Evolutionary conservation across 1,140 invertebrate genomes (phyloP).

Genomic region (Manduca sexta): DNA sequence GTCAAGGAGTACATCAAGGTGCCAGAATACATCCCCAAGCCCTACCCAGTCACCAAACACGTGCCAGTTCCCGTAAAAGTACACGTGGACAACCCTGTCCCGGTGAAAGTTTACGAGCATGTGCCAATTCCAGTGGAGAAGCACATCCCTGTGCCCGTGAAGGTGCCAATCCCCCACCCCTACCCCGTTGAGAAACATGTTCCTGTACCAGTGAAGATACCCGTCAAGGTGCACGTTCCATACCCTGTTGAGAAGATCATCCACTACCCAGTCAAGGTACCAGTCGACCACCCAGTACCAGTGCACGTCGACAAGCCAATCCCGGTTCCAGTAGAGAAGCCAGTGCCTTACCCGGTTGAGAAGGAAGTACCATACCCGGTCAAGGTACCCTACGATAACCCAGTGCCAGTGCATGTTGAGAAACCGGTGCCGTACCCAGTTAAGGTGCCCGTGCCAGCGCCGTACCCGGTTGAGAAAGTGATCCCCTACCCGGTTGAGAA

Average conservation of each 20-base stretch:
- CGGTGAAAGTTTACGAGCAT: slow-evolving; percentile 79
- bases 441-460: slow-evolving; percentile 75
- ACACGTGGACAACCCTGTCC: slow-evolving; percentile 76
- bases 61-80: slow-evolving; percentile 78
- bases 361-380: slow-evolving; percentile 77
- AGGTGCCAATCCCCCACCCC: slow-evolving; percentile 79
- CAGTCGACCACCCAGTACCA: slow-evolving; percentile 77
- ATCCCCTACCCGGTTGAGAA: slow-evolving; percentile 76
- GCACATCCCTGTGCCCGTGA: slow-evolving; percentile 78
- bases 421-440: slow-evolving; percentile 74
- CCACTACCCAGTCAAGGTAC: slow-evolving; percentile 82
- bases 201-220: slow-evolving; percentile 79
- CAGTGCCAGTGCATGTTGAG: slow-evolving; percentile 75
- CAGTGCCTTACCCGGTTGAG: slow-evolving; percentile 78
- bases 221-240: slow-evolving; percentile 79
- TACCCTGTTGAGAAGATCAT: slow-evolving; percentile 83
- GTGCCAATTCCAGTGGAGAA: slow-evolving; percentile 78
- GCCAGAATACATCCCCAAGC: slow-evolving; percentile 75
- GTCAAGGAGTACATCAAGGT: slow-evolving; percentile 80
- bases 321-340: slow-evolving; percentile 75
- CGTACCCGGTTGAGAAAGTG: slow-evolving; percentile 75
- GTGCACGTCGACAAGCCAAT: slow-evolving; percentile 77
- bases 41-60: slow-evolving; percentile 80
- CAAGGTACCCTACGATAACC: slow-evolving; percentile 75
- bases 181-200: slow-evolving; percentile 83